Conservation (phyloP, 2,888 invertebrate genomes). For the Apeira syringaria region DNA sequence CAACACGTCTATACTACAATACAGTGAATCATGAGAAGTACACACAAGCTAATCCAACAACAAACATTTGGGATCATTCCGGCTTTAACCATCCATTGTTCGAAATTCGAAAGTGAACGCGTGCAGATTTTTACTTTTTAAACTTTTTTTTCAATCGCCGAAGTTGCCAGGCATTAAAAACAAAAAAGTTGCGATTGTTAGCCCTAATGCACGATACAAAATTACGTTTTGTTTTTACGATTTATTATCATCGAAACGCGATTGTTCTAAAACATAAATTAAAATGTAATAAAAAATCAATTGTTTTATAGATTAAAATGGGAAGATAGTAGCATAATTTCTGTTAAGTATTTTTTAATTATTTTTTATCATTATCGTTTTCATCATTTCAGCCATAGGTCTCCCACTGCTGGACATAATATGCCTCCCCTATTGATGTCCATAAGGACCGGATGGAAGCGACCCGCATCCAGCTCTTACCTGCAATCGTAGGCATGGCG, state of each 20-base stretch:
- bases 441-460: too few species aligned
- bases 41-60: constrained; percentile 69
- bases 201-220: constrained; percentile 17
- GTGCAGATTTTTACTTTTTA: constrained; percentile 46
- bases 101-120: constrained; percentile 53
- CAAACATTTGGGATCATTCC: constrained; percentile 58
- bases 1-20: constrained; percentile 28
- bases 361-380: too few species aligned
- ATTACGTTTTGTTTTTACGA: constrained; percentile 20
- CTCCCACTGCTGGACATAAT: too few species aligned
- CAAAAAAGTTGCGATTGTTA: constrained; percentile 19
- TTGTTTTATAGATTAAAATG: constrained; percentile 3
- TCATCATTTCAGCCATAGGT: too few species aligned
- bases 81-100: constrained; percentile 51
- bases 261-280: constrained; percentile 12
- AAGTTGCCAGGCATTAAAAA: constrained; percentile 33
- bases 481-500: too few species aligned
- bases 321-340: too few species aligned
- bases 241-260: constrained; percentile 14
- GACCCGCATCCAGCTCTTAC: too few species aligned
- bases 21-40: constrained; percentile 63
- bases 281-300: too few species aligned
- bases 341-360: too few species aligned
- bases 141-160: constrained; percentile 36
- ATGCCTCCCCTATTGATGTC: too few species aligned